phyloP scores from a whole-genome alignment of 2,113 vertebrate species.

The Campylomormyrus tamandua region DNA sequence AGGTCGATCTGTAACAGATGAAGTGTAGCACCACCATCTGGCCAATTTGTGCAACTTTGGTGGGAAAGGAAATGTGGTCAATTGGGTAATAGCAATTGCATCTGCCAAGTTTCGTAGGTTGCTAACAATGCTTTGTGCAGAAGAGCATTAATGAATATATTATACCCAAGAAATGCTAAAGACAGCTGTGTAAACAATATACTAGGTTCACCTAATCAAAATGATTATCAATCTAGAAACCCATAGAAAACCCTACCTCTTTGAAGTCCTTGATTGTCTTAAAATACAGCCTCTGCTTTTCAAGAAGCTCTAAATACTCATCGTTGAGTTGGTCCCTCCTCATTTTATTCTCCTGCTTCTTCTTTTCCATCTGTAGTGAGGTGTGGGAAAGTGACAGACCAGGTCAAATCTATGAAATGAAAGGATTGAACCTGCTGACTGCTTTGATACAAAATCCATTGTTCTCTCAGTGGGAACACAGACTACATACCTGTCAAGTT shows the following conservation, averaged over 20 bases:
- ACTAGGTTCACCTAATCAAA: neutral
- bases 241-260: slow-evolving; percentile 68
- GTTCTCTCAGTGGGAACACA: neutral
- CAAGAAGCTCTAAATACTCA: slow-evolving; percentile 88
- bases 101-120: neutral
- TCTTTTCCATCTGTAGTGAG: slow-evolving; percentile 84
- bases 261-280: slow-evolving; percentile 99
- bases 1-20: neutral
- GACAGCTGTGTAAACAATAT: neutral
- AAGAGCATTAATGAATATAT: neutral
- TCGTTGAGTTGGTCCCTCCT: slow-evolving; percentile 92
- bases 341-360: slow-evolving; percentile 99
- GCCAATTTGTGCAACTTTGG: neutral
- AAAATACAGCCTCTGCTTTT: slow-evolving; percentile 93
- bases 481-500: too few species aligned
- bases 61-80: neutral
- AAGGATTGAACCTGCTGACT: neutral
- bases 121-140: neutral
- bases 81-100: neutral
- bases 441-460: neutral
- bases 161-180: neutral
- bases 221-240: neutral
- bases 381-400: neutral
- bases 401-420: neutral
- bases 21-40: neutral